Evolutionary conservation across 2,888 invertebrate genomes (phyloP), one percentile per base, ranked within the genome.

Genomic region (Nomada ferruginata): DNA sequence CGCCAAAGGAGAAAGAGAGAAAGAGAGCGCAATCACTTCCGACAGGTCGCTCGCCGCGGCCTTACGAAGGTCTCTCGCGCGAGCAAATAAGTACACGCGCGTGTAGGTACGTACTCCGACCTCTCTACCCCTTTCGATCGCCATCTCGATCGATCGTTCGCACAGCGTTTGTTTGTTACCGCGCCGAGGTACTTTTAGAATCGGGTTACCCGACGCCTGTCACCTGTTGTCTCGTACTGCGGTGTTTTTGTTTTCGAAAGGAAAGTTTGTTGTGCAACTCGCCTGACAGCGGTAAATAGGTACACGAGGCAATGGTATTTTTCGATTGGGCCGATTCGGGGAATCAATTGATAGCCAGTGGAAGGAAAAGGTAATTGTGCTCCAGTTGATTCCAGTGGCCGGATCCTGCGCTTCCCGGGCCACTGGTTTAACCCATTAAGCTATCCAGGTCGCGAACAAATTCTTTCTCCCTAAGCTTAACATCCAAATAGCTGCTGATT

Each of bases 51-150:
- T 76, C 64, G 44, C 64, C 68, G 53, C 82, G 82, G 75, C 83
- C 83, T 84, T 82, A 64, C 52, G 55, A 79, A 84, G 84, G 84
- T 82, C 84, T 76, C 47, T 59, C n/a, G 23, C 70, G 44, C 74
- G 68, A 36, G 36, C 36, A 5, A 36, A 36, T 36, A 36, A 36
- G 36, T 36, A 5, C 36, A 36, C 0, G 36, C 36, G 7, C 36
- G 36, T 36, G 36, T 5, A 36, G 36, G 1, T 5, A 5, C 1
- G 36, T 36, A 66, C 61, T 70, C 70, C 53, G 50, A 69, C 76
- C 47, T 15, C 3, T 47, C 47, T 15, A 7, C 50, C n/a, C n/a
- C 47, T 2, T 13, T 2, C 2, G n/a, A 20, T 52, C 42, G 2
- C 29, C 29, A 15, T 13, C 4, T 18, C 36, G 23, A 52, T 72